A percentile compares a stretch with the other conserved stretches of the same genome.
phyloP scores from a whole-genome alignment of 2,888 invertebrate species.

The Drosophila differens region DNA sequence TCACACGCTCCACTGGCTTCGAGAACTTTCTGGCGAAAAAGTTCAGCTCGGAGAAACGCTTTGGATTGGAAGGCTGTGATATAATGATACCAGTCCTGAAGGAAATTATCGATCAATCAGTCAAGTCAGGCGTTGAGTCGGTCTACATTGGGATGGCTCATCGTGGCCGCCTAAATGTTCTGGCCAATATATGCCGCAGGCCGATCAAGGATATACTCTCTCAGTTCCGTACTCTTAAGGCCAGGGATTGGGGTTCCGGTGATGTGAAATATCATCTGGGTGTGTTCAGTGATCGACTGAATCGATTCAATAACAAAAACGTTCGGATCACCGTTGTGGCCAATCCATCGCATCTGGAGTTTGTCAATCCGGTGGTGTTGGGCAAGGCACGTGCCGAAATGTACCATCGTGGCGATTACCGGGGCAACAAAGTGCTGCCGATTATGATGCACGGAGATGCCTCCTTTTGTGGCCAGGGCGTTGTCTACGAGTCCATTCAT shows the following conservation, averaged over 20 bases:
- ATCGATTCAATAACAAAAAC: conserved; percentile 90
- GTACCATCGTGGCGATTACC: conserved; percentile 90
- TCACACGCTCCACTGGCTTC: conserved; percentile 97
- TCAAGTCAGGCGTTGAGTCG: conserved; percentile 96
- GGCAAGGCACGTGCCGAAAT: conserved; percentile 95
- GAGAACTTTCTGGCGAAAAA: conserved; percentile 99
- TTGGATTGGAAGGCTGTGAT: conserved; percentile 99
- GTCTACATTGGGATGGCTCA: conserved; percentile 97
- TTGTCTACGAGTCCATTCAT: conserved; percentile 88
- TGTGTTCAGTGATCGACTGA: conserved; percentile 92
- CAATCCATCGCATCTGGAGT: conserved; percentile 97
- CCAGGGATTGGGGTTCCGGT: conserved; percentile 92
- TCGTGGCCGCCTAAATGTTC: conserved; percentile 92
- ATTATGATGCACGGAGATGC: conserved; percentile 89
- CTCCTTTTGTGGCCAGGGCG: conserved; percentile 88
- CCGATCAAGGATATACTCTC: conserved; percentile 94
- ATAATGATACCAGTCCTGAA: conserved; percentile 99
- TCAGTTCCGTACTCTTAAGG: conserved; percentile 93
- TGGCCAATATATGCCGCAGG: conserved; percentile 95
- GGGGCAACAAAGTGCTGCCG: conserved; percentile 88
- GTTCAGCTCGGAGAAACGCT: conserved; percentile 99
- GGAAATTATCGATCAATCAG: conserved; percentile 97
- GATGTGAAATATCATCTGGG: conserved; percentile 97
- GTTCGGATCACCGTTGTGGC: conserved; percentile 94
- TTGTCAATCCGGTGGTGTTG: conserved; percentile 92